Conservation (phyloP, 2,888 invertebrate genomes). For the Drosophila stalkeri region DNA sequence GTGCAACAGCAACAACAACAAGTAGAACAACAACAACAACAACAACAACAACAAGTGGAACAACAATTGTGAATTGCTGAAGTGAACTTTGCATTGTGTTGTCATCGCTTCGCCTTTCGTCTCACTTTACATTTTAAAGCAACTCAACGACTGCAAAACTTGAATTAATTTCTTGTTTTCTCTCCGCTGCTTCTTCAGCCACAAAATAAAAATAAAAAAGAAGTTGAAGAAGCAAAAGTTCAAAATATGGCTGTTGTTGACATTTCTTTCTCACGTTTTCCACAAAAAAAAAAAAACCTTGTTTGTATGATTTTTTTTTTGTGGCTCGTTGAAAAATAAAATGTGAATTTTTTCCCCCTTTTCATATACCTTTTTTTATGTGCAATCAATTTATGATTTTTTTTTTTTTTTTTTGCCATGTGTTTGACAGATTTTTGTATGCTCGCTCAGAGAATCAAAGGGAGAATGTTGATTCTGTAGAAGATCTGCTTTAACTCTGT, state of each 20-base stretch:
- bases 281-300: constrained; percentile 9
- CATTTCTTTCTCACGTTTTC: constrained; percentile 46
- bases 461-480: neutral
- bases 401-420: constrained; percentile 15
- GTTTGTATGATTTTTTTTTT: constrained; percentile 13
- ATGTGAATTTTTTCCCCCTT: constrained; percentile 5
- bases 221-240: constrained; percentile 19
- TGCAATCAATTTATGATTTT: constrained; percentile 42
- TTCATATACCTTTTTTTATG: constrained; percentile 2
- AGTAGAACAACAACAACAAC: too few relatives aligned
- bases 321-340: constrained; percentile 22
- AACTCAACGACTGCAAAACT: constrained; percentile 57
- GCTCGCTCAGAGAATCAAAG: neutral
- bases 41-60: constrained; percentile 16
- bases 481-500: neutral
- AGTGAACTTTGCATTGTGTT: constrained; percentile 57
- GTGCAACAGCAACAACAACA: constrained; percentile 40
- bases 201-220: constrained; percentile 34
- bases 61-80: constrained; percentile 57
- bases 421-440: constrained; percentile 13
- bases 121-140: constrained; percentile 74
- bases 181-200: constrained; percentile 37
- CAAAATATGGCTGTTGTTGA: constrained; percentile 72
- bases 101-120: constrained; percentile 40
- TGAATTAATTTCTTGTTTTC: constrained; percentile 69